Evolutionary conservation across 1,140 invertebrate species (phyloP).

Genomic region (Ceratoteleas bidentatus): DNA sequence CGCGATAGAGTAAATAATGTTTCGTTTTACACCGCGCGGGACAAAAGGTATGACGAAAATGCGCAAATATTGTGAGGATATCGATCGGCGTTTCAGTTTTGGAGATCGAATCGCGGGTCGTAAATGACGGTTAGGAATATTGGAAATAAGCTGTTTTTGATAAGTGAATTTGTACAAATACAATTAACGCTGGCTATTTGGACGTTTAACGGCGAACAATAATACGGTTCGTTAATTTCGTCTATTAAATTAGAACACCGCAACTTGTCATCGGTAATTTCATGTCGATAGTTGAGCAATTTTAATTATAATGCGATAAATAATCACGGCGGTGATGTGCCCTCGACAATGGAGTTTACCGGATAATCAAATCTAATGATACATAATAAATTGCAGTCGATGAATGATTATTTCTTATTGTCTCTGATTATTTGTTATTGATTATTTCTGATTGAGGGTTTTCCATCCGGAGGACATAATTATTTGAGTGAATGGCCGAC

Average conservation of each 20-base stretch:
- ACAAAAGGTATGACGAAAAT: background rate
- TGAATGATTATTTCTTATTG: too few relatives aligned
- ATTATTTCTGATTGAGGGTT: too few relatives aligned
- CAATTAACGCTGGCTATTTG: conserved; percentile 11
- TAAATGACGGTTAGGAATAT: too few relatives aligned
- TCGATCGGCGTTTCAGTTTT: too few relatives aligned
- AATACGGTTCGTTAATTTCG: conserved; percentile 5
- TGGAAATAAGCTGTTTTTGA: too few relatives aligned
- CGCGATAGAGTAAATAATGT: conserved; percentile 56
- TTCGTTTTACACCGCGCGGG: conserved; percentile 43
- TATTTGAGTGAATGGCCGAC: too few relatives aligned
- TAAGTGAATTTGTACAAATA: too few relatives aligned
- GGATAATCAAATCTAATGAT: background rate
- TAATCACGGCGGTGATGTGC: background rate
- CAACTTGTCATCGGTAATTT: background rate
- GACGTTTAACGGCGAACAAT: conserved; percentile 26
- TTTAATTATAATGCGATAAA: background rate
- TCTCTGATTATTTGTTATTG: too few relatives aligned
- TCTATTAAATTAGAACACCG: background rate
- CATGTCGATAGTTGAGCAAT: background rate
- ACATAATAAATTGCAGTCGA: background rate
- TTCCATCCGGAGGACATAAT: too few relatives aligned
- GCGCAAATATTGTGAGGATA: too few relatives aligned
- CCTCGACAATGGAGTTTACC: background rate
- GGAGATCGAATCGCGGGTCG: too few relatives aligned